These are phyloP conservation scores for Leptoteleia sp. DNA, from an alignment of 1,140 invertebrate species.

Conservation along the genomic window DNA sequence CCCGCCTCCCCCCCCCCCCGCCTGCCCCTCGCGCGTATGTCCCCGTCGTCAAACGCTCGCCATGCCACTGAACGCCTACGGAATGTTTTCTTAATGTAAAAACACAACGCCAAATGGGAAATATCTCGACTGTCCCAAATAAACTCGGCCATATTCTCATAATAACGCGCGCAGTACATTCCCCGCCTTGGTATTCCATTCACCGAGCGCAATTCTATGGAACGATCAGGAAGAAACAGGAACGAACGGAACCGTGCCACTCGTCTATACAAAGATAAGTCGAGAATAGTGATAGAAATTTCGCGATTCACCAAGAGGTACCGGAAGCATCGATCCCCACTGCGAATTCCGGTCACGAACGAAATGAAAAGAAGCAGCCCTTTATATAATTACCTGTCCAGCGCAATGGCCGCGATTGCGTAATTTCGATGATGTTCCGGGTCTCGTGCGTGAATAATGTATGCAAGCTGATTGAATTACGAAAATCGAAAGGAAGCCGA, in stretches of 20 bases:
- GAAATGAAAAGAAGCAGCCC: conserved; percentile 21
- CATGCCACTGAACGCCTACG: conserved; percentile 55
- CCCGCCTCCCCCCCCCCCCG: no score
- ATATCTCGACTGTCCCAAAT: conserved; percentile 60
- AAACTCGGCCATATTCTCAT: conserved; percentile 59
- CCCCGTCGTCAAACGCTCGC: conserved; percentile 11
- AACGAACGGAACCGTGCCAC: conserved; percentile 38
- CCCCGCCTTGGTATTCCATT: conserved; percentile 47
- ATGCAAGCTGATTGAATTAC: conserved; percentile 45
- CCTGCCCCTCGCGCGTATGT: no score
- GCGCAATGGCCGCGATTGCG: conserved; percentile 63
- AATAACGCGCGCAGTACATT: conserved; percentile 43
- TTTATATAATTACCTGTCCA: conserved; percentile 72
- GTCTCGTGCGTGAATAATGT: conserved; percentile 43
- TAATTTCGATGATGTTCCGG: conserved; percentile 29
- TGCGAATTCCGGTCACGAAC: conserved; percentile 44
- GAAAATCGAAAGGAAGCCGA: conserved; percentile 14
- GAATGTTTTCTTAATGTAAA: conserved; percentile 71
- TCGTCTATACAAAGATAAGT: conserved; percentile 37
- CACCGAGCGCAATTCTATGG: conserved; percentile 34
- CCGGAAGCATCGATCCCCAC: conserved; percentile 4
- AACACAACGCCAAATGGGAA: conserved; percentile 62
- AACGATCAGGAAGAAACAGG: conserved; percentile 53
- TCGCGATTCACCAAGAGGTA: conserved; percentile 22
- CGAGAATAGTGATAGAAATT: conserved; percentile 44